Base-by-base conservation (phyloP, 2,113 vertebrate genomes). In the Pollachius pollachius region DNA sequence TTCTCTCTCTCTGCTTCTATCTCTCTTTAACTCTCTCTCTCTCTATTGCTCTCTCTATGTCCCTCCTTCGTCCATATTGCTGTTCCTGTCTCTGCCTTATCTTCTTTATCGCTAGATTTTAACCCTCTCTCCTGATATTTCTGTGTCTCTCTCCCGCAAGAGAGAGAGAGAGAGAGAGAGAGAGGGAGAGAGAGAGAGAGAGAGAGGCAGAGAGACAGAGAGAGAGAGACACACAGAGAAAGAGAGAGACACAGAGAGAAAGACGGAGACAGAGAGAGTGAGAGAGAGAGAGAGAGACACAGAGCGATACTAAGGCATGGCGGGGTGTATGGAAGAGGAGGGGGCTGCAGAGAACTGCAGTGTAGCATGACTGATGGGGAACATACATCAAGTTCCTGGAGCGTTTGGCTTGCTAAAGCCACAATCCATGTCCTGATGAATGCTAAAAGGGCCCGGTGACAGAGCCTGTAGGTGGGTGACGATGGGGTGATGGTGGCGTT, bases 321-420 rank as follows among this genome's bases (percentile, higher is more conserved):
- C 73, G 86, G 82, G 76, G 79, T 11, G 75, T 72, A 63, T 84
- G 81, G 72, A 78, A 70, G 75, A 18, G 65, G 78, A 74, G 80
- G 79, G 77, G 84, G 80, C 77, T 82, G 82, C 64, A 70, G 82
- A 88, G 85, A 85, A 84, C 84, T 89, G 88, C 84, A 78, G 82
- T 82, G 78, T 84, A 80, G 78, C 84, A 80, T 91, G 87, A 92
- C 84, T 87, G 89, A 92, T 92, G 88, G 41, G 85, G 75, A 89
- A 85, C 82, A 86, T 88, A 83, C 77, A 78, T 85, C 88, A 82
- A 89, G 88, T 84, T 91, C 81, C 79, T 74, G 72, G 72, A 81
- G 73, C 76, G 80, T 80, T 81, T 17, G 56, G 71, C 74, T 78
- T 70, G 77, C 21, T 16, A 74, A 69, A 68, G 73, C 74, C 71